These are phyloP conservation scores for Megatriorchis doriae DNA, from an alignment of 2,113 vertebrate genomes.

Conservation along the genomic window DNA sequence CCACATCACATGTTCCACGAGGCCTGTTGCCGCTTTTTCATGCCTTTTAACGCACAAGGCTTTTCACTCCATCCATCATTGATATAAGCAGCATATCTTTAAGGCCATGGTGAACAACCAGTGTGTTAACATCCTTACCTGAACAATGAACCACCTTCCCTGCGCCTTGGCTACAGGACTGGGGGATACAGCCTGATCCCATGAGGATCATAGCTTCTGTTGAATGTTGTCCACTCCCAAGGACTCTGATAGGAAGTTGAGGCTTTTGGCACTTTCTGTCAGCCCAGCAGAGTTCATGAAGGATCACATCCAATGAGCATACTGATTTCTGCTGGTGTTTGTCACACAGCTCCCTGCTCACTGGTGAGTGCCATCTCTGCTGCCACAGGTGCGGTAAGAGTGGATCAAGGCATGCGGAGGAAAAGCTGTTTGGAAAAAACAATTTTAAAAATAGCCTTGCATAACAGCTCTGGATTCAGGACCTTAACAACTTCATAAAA, in stretches of 20 bases:
- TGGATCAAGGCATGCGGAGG: neutral
- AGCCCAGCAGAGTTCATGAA: neutral
- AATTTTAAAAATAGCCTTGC: neutral
- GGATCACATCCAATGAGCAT: rapidly evolving
- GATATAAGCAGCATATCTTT: neutral
- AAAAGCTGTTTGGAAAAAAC: neutral
- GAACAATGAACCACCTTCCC: neutral
- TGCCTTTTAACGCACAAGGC: neutral
- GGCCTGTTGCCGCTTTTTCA: neutral
- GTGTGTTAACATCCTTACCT: neutral
- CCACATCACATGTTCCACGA: neutral
- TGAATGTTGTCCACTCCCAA: neutral
- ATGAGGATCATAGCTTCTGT: neutral
- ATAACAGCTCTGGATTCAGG: constrained; percentile 30
- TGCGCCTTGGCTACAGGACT: neutral
- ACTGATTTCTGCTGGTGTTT: neutral
- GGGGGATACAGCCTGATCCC: neutral
- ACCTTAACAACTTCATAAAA: constrained; percentile 57
- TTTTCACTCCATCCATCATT: neutral
- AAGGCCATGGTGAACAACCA: neutral
- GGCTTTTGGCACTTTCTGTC: neutral
- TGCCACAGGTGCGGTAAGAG: neutral
- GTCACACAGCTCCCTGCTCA: neutral
- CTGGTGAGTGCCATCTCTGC: rapidly evolving
- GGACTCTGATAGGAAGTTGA: neutral